Evolutionary conservation across 2,888 invertebrate genomes (phyloP), one percentile per base, ranked within the genome.

Genomic region (Tenthredo mesomela): DNA sequence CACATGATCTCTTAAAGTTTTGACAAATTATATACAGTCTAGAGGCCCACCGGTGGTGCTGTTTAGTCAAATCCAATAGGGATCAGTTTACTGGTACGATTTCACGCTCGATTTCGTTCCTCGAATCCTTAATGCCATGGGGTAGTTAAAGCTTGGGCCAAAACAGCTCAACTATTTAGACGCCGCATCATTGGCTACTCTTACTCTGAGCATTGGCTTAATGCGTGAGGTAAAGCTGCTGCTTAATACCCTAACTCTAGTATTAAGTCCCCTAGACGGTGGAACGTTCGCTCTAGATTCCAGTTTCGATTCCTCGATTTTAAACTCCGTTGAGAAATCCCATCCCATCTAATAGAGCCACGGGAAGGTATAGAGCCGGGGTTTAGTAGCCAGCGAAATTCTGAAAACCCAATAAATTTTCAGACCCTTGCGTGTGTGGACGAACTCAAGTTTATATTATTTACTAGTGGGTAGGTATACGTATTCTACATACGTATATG

Each of bases 161-260:
- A 80, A 40, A 58, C 58, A 50, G 78, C 78, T 80, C 78, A 80
- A 80, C 78, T 80, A 80, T 80, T 80, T 80, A 61, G 58, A 61
- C 37, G 21, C 78, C 78, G 78, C 78, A 61, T 80, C 78, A 80
- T 80, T 80, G 78, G 61, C 73, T 61, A 18, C 78, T 29, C 50
- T 58, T 80, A 29, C 40, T 61, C 58, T 40, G 4, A 37, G 78
- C 58, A 58, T 80, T 80, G 58, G 78, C 78, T 61, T 80, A 80
- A 40, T 71, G 50, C 29, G 50, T 61, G 10, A 50, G 21, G 50
- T 29, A 80, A 80, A 80, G 37, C 78, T 40, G 25, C 78, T 25
- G 78, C 61, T 80, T 61, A 80, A 61, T 37, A 61, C 37, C 33
- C 37, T 21, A 61, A 80, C 78, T 61, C 78, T 40, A 40, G n/a